phyloP scores from a whole-genome alignment of 2,888 invertebrate genomes.

The Parnassius orleans region DNA sequence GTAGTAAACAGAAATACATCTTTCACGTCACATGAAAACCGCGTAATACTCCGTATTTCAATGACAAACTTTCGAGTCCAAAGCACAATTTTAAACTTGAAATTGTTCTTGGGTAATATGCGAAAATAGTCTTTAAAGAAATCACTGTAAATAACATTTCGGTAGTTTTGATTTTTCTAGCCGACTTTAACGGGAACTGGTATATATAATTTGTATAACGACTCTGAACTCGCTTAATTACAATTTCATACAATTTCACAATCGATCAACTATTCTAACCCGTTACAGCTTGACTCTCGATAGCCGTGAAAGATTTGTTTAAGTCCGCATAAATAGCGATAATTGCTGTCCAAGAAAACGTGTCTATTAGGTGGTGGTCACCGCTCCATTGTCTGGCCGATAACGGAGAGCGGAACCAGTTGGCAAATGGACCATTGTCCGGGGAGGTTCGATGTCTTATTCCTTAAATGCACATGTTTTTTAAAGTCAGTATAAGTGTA shows the following conservation, averaged over 20 bases:
- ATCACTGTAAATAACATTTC: neutral
- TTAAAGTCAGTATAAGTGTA: too few species aligned
- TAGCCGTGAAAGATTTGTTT: conserved; percentile 23
- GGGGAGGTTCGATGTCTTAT: conserved; percentile 35
- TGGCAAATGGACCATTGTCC: conserved; percentile 44
- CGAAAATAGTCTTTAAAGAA: too few species aligned
- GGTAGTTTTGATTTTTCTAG: too few species aligned
- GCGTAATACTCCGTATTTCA: too few species aligned
- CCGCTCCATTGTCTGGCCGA: conserved; percentile 41
- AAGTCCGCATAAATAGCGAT: conserved; percentile 22
- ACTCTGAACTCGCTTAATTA: neutral
- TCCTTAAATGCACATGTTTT: conserved; percentile 26
- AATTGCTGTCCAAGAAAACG: conserved; percentile 31
- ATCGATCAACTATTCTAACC: neutral
- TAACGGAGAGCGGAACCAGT: conserved; percentile 25
- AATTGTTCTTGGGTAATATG: too few species aligned
- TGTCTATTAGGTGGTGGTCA: conserved; percentile 32
- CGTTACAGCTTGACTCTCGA: conserved; percentile 17
- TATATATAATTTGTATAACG: neutral
- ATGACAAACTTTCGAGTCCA: too few species aligned
- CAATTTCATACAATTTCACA: conserved; percentile 14
- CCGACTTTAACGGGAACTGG: neutral
- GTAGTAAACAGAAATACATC: too few species aligned
- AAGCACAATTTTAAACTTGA: too few species aligned
- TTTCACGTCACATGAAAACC: too few species aligned